Evolutionary conservation across 2,113 vertebrate species (phyloP), one percentile per base, ranked within the genome.

Genomic region (Apteryx mantelli): DNA sequence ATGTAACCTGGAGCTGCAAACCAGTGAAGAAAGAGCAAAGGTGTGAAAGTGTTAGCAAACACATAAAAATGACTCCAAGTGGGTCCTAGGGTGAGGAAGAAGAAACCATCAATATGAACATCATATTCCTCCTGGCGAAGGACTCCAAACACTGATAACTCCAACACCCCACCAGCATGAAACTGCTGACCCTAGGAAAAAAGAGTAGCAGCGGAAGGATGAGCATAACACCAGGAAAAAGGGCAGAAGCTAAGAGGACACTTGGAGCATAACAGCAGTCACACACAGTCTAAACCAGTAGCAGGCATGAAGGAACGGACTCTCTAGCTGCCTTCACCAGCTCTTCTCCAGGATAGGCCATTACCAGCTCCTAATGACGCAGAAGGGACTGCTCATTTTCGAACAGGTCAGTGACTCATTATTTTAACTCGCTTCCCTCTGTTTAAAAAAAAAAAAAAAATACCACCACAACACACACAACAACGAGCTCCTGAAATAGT

Each of bases 401-500:
- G 0, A 93, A 74, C 16, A 92, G 88, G 91, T 96, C 94, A 95
- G 60, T 50, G 64, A 87, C 75, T 95, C 91, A 82, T 85, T 81
- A 70, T 66, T 95, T 97, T 89, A 97, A 97, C 74, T 92, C 86
- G 48, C 81, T 94, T 96, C 36, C 22, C 70, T 89, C 48, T 0
- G 0, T 65, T 92, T 17, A 32, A 32, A 71, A 90, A 95, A 96
- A 90, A 46, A 46, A 46, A 46, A 17, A 40, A 65, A 42, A 42
- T 11, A 9, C 5, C 36, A 38, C 36, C 36, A 38, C 36, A 38
- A 38, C 36, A 38, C 36, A 38, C 36, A 38, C 36, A 7, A 91
- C 88, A 91, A 92, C 87, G 77, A 95, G 82, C 71, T 95, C 66
- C 75, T 91, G 82, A 58, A 95, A 93, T 48, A 81, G 71, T 4